Evolutionary conservation across 2,888 invertebrate species (phyloP).

Genomic region (Drosophila vallismaia): DNA sequence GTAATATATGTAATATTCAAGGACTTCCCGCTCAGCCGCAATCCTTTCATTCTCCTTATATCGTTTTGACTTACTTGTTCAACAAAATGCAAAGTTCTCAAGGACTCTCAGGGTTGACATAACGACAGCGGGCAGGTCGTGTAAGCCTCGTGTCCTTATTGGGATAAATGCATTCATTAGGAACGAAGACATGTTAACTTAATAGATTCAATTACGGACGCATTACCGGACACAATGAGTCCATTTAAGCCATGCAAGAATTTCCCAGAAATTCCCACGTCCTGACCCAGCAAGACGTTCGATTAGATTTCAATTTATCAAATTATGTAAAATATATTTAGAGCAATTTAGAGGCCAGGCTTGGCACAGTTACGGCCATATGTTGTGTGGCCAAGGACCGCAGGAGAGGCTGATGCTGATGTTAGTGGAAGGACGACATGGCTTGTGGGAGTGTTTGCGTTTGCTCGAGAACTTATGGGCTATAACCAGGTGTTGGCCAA

Average conservation of each 20-base stretch:
- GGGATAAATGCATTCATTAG: background rate
- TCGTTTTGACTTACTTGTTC: background rate
- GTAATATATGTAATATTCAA: no score
- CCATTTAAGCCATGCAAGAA: background rate
- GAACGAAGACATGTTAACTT: slow-evolving; percentile 7
- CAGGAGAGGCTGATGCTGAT: slow-evolving; percentile 15
- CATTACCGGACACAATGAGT: slow-evolving; percentile 24
- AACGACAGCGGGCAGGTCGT: background rate
- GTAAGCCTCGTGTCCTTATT: background rate
- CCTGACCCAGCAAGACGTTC: slow-evolving; percentile 14
- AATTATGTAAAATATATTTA: slow-evolving; percentile 61
- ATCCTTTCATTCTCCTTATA: background rate
- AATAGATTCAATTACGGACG: slow-evolving; percentile 29
- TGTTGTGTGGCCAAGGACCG: slow-evolving; percentile 15
- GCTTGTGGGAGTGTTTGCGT: slow-evolving; percentile 5
- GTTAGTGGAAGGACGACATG: slow-evolving; percentile 3
- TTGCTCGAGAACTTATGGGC: slow-evolving; percentile 26
- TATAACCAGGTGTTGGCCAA: slow-evolving; percentile 39
- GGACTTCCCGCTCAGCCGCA: background rate
- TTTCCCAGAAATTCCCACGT: slow-evolving; percentile 1
- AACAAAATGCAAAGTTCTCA: background rate
- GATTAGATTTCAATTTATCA: slow-evolving; percentile 45
- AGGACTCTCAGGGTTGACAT: background rate
- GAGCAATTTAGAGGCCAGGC: slow-evolving; percentile 39
- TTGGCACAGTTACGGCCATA: background rate